phyloP scores from a whole-genome alignment of 2,797 vertebrate species.

The Pipistrellus nathusii region DNA sequence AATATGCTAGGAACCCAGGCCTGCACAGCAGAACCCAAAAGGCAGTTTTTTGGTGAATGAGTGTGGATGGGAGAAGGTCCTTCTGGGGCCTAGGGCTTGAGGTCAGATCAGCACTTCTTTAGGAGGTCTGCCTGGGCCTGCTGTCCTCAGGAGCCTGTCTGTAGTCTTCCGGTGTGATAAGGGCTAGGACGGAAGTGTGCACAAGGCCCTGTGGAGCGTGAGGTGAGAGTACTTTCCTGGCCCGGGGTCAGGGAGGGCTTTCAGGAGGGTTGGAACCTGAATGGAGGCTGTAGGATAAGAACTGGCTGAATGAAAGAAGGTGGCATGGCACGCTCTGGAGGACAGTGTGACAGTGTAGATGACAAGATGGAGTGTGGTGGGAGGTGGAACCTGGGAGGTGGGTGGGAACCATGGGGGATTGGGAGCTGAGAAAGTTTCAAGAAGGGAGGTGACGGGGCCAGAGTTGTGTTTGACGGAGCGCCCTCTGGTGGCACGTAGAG shows the following conservation, averaged over 20 bases:
- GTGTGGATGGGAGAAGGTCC: accelerated
- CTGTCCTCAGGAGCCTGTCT: neutral
- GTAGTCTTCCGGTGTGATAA: neutral
- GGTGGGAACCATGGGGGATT: neutral
- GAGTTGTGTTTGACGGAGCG: neutral
- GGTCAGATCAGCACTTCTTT: neutral
- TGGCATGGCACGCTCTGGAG: accelerated
- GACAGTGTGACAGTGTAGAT: neutral
- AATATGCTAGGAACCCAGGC: neutral
- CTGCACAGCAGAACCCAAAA: neutral
- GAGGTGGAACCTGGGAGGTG: neutral
- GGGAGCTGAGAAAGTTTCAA: neutral
- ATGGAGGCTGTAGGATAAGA: neutral
- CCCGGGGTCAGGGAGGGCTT: neutral
- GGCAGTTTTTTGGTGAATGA: neutral
- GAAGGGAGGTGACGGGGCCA: neutral
- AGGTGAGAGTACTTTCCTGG: neutral
- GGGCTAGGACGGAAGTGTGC: neutral
- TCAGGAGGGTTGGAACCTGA: neutral
- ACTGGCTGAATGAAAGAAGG: neutral
- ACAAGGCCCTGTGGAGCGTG: accelerated
- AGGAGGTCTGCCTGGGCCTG: neutral
- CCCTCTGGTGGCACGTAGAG: slow-evolving; percentile 14
- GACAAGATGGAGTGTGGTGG: neutral
- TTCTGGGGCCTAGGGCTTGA: neutral